These are phyloP conservation scores for Pseudobourletiella spinata DNA, from an alignment of 1,140 invertebrate species.

Conservation along the genomic window DNA sequence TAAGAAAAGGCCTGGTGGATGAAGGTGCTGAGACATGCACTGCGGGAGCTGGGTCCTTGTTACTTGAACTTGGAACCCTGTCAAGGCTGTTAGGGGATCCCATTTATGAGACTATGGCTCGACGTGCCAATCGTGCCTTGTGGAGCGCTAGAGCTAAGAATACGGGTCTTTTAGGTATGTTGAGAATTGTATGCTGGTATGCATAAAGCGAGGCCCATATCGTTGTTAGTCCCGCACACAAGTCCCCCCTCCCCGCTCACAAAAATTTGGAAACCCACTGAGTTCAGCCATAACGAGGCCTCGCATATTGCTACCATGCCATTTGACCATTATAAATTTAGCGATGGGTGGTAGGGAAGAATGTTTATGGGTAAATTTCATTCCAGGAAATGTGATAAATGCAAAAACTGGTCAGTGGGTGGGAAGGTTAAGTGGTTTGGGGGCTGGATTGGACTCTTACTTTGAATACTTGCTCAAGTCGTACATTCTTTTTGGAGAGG, in stretches of 20 bases:
- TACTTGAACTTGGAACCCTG: constrained; percentile 58
- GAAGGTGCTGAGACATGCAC: constrained; percentile 56
- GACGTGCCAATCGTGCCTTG: constrained; percentile 48
- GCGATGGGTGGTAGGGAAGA: too few relatives aligned
- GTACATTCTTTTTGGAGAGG: constrained; percentile 57
- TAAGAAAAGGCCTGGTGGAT: constrained; percentile 50
- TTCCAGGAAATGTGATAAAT: constrained; percentile 52
- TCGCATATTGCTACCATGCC: too few relatives aligned
- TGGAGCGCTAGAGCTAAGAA: constrained; percentile 51
- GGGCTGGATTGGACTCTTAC: constrained; percentile 60
- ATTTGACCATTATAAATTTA: too few relatives aligned
- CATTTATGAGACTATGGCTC: constrained; percentile 53
- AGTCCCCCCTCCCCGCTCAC: too few relatives aligned
- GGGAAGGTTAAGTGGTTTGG: constrained; percentile 52
- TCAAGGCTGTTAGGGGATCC: constrained; percentile 53
- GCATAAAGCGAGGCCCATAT: too few relatives aligned
- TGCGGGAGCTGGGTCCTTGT: constrained; percentile 54
- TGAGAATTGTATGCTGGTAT: background rate
- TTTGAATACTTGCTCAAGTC: constrained; percentile 61
- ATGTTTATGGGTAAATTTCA: too few relatives aligned
- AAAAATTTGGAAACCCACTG: too few relatives aligned
- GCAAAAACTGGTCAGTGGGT: constrained; percentile 57
- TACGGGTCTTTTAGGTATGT: constrained; percentile 54
- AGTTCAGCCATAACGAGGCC: too few relatives aligned
- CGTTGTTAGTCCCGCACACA: too few relatives aligned